Evolutionary conservation across 2,888 invertebrate genomes (phyloP), one percentile per base, ranked within the genome.

Genomic region (Amphipyra tragopoginis): DNA sequence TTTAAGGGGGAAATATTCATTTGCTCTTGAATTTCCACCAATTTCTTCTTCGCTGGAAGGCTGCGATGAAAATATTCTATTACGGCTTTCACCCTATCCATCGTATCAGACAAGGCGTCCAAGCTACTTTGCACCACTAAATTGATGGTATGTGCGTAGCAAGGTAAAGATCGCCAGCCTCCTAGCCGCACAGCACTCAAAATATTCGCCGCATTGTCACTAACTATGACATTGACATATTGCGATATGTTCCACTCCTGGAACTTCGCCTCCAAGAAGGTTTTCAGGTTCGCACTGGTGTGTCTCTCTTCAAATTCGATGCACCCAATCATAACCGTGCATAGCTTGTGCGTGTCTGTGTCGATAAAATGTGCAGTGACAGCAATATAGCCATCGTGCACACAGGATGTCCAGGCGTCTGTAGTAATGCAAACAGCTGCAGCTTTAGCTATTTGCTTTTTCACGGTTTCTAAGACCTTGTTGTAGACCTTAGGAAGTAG

Each of bases 11-110:
- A n/a, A n/a, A n/a, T n/a, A n/a, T n/a, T n/a, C n/a, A n/a, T n/a
- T n/a, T n/a, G n/a, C n/a, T n/a, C n/a, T n/a, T n/a, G n/a, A n/a
- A n/a, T n/a, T n/a, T n/a, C n/a, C n/a, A n/a, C 36, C 10, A 80
- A 47, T 52, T 66, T 71, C 57, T 60, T 49, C 48, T 33, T n/a
- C 0, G 49, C 76, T 3, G 26, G 61, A 15, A 5, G 10, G 38
- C 67, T 71, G 26, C 74, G 21, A 13, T 72, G 60, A 63, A 80
- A 79, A 59, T 59, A 75, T 48, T 79, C 45, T 0, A 56, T 5
- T 2, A 60, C 9, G 0, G n/a, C 38, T 5, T 65, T 60, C 3
- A 60, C 76, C 10, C 53, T 68, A 0, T 36, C 15, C 1, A 62
- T 15, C 0, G 67, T 68, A 0, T 60, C 58, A 1, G 58, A 50